Conservation (phyloP, 2,113 vertebrate species). For the Tamias sibiricus region DNA sequence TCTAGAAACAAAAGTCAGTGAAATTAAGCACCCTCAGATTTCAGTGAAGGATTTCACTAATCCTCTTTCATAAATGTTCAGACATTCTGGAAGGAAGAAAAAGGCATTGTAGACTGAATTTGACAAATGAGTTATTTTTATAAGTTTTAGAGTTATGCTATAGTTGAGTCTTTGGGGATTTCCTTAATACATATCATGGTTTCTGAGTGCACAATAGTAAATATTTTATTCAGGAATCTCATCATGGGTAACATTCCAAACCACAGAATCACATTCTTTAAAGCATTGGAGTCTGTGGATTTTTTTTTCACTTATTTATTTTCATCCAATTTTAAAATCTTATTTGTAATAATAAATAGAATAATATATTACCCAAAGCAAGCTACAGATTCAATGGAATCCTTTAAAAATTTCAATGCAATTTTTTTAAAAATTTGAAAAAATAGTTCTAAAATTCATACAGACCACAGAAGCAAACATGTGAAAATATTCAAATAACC, state of each 20-base stretch:
- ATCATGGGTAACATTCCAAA: background rate
- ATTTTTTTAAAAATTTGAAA: background rate
- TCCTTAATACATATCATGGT: background rate
- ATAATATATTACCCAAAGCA: background rate
- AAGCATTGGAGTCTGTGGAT: background rate
- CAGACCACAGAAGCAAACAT: background rate
- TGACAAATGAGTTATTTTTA: conserved; percentile 12
- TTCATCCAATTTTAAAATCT: background rate
- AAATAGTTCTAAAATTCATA: background rate
- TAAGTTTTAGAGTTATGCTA: background rate
- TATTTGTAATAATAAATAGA: background rate
- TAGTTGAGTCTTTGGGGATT: conserved; percentile 16
- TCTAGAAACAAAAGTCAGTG: conserved; percentile 59
- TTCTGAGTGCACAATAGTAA: background rate
- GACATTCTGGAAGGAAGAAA: background rate
- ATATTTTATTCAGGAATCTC: background rate
- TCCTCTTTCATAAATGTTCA: conserved; percentile 1
- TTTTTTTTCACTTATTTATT: background rate
- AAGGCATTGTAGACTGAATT: background rate
- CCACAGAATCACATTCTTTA: background rate
- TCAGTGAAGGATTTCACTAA: conserved; percentile 26
- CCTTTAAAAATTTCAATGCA: background rate
- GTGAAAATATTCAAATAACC: background rate
- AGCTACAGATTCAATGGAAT: background rate
- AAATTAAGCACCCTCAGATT: conserved; percentile 11